phyloP scores from a whole-genome alignment of 2,797 vertebrate species.

The Notolabrus celidotus region DNA sequence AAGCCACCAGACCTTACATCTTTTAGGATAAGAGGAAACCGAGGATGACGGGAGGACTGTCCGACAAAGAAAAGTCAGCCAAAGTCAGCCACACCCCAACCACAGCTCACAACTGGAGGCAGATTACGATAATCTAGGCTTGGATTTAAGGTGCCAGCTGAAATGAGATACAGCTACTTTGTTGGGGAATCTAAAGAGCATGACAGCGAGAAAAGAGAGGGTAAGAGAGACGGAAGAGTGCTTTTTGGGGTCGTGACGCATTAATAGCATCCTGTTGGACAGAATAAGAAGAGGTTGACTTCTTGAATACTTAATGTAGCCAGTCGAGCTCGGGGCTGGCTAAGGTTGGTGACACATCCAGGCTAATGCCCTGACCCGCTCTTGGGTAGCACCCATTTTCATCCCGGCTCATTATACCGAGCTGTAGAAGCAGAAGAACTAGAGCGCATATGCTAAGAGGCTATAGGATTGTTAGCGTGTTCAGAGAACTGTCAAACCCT shows the following conservation, averaged over 20 bases:
- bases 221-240: conserved; percentile 53
- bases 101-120: conserved; percentile 16
- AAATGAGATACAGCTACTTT: conserved; percentile 49
- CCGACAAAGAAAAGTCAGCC: conserved; percentile 13
- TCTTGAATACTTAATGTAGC: conserved; percentile 67
- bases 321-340: conserved; percentile 61
- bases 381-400: conserved; percentile 40
- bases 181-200: conserved; percentile 36
- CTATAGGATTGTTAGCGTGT: conserved; percentile 50
- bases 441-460: conserved; percentile 55
- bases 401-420: conserved; percentile 58
- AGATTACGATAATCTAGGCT: conserved; percentile 12
- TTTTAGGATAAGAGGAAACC: not conserved
- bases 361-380: conserved; percentile 67
- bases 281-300: conserved; percentile 53
- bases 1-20: conserved; percentile 19
- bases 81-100: not conserved
- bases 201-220: conserved; percentile 19
- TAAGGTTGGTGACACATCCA: conserved; percentile 72
- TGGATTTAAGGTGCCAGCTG: conserved; percentile 30
- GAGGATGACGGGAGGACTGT: not conserved
- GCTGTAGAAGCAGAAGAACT: conserved; percentile 53
- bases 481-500: conserved; percentile 38
- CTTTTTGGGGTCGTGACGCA: conserved; percentile 27
- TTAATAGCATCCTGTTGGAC: conserved; percentile 40